Conservation (phyloP, 2,888 invertebrate species). For the Cybosia mesomella region DNA sequence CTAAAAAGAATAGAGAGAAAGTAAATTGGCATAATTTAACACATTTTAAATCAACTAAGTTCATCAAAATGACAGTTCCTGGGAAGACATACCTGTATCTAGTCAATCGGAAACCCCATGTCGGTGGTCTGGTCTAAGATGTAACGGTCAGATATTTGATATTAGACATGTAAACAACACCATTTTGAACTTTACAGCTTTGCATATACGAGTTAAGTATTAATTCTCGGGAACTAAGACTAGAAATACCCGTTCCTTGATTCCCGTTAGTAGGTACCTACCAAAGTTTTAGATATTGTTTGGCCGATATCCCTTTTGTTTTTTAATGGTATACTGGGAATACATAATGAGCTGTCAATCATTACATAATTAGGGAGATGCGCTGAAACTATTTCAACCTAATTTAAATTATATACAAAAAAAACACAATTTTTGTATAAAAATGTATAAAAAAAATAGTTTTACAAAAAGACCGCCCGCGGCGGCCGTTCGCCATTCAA, state of each 20-base stretch:
- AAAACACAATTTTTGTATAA: too few relatives aligned
- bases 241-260: slow-evolving; percentile 52
- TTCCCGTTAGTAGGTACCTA: slow-evolving; percentile 44
- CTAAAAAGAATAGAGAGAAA: background rate
- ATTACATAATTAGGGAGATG: slow-evolving; percentile 10
- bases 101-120: slow-evolving; percentile 55
- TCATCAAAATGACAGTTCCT: slow-evolving; percentile 39
- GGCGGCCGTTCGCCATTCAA: background rate
- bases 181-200: slow-evolving; percentile 42
- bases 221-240: slow-evolving; percentile 38
- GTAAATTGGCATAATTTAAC: too few relatives aligned
- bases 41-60: slow-evolving; percentile 27
- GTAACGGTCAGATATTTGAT: slow-evolving; percentile 66
- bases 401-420: slow-evolving; percentile 11
- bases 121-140: slow-evolving; percentile 55
- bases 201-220: slow-evolving; percentile 23
- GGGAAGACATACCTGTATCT: slow-evolving; percentile 44
- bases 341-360: slow-evolving; percentile 6
- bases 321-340: slow-evolving; percentile 18
- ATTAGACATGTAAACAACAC: slow-evolving; percentile 33
- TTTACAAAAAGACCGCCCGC: background rate
- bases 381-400: background rate
- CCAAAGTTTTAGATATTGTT: slow-evolving; percentile 48
- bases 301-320: slow-evolving; percentile 28
- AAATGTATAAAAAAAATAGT: background rate